phyloP scores from a whole-genome alignment of 2,797 vertebrate genomes.

The Chrysocyon brachyurus region DNA sequence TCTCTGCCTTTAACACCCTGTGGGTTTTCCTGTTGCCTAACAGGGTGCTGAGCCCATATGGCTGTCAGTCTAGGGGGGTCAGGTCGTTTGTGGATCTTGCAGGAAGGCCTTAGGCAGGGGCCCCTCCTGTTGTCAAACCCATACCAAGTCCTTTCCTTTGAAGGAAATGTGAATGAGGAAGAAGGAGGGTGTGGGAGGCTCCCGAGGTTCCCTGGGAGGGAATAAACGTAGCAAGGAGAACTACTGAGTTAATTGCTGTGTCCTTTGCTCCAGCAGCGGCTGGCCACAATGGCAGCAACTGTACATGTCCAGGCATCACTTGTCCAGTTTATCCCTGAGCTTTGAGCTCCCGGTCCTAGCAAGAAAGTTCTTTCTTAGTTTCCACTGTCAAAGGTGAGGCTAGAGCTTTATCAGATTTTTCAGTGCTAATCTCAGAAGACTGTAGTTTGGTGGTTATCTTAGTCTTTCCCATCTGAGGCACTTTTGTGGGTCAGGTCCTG shows the following conservation, averaged over 20 bases:
- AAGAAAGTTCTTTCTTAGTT: background rate
- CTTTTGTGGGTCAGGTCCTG: background rate
- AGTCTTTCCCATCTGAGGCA: background rate
- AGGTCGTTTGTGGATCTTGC: conserved; percentile 65
- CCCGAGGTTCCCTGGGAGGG: background rate
- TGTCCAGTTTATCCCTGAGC: background rate
- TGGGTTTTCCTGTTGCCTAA: conserved; percentile 76
- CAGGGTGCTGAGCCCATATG: conserved; percentile 32
- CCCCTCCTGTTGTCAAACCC: conserved; percentile 32
- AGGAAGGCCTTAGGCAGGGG: conserved; percentile 57
- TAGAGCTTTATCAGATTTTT: background rate
- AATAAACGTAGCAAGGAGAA: background rate
- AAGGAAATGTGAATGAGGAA: conserved; percentile 32
- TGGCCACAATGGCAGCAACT: background rate
- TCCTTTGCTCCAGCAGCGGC: background rate
- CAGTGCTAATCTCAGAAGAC: background rate
- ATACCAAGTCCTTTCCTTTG: conserved; percentile 44
- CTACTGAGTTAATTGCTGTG: background rate
- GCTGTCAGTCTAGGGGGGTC: background rate
- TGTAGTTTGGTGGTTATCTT: background rate
- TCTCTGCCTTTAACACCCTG: conserved; percentile 54
- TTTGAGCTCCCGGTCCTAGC: background rate
- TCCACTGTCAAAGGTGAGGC: background rate
- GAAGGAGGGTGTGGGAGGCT: background rate
- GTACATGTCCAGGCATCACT: background rate